Base-by-base conservation (phyloP, 2,797 vertebrate species). In the Dallia pectoralis region DNA sequence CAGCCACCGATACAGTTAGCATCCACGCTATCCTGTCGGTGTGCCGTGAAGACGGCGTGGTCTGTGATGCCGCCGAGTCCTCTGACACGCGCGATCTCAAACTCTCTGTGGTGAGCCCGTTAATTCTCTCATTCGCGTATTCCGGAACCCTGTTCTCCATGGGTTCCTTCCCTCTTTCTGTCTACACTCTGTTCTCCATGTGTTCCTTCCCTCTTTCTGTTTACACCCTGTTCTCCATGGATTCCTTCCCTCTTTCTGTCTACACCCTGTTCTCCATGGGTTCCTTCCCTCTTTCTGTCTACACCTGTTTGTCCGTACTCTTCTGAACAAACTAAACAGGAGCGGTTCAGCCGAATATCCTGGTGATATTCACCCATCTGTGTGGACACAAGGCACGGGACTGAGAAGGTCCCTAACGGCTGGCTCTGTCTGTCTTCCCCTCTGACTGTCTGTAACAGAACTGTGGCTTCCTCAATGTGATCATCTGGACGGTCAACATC, bases 401-500 rank as follows among this genome's bases (percentile, higher is more conserved):
- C 19, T 22, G 51, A 56, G 47, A 48, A 15, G 18, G n/a, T n/a
- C 6, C 51, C 51, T 53, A 53, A 53, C 15, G n/a, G 16, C 9
- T 2, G 1, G 16, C 3, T 51, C 49, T 51, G 3, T 51, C 18
- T 51, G 18, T 51, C 49, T 51, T 11, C 22, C 51, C n/a, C 51
- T 53, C 62, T 7, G 11, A 22, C 7, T 80, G 73, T 80, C 18
- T 3, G 4, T 48, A 78, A 4, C 80, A 94, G 93, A 86, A 92
- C 27, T 92, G 93, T 84, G 93, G 93, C 68, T 92, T 93, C 75
- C 70, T 94, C 78, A 93, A 91, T 74, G 73, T 87, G 80, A 49
- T 93, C 81, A 84, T 93, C 62, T 94, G 93, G 93, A 87, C 80
- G 84, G 91, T 89, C 87, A 94, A 94, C 77, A 74, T 79, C 67